Evolutionary conservation across 2,888 invertebrate species (phyloP), one percentile per base, ranked within the genome.

Genomic region (Xestia c-nigrum): DNA sequence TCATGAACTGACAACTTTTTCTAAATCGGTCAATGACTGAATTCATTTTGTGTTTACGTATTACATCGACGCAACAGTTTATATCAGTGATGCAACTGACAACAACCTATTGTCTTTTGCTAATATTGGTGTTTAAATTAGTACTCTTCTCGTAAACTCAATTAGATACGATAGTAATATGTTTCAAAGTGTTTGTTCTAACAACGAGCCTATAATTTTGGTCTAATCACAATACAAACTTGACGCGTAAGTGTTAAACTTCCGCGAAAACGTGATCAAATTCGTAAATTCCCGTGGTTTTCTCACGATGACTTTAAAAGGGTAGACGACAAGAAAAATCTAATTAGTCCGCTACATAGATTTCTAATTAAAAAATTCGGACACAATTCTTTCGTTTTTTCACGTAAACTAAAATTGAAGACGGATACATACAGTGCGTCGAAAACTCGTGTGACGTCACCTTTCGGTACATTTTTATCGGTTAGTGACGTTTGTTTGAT

Each of bases 191-290:
- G 69, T 81, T 87, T 67, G 59, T 81, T 74, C 52, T 87, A 57
- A 63, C 85, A 83, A 80, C 40, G 16, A 85, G 40, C 64, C 47
- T 40, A 72, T 83, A 83, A 85, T 79, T 52, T 69, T 24, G 12
- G 1, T 72, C 59, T 87, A 79, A 86, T 50, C 14, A 59, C 0
- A 19, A 9, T 21, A 16, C 64, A 72, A 72, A 85, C 38, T 76
- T 76, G 57, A 14, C 71, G 46, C n/a, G 38, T 70, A 21, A 21
- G 52, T 74, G 74, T 43, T 16, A 50, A 43, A 50, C 76, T 86
- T 86, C 87, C 87, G 75, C 66, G 86, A 82, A 86, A 66, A 66
- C 12, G 7, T 68, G 57, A 55, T 5, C 4, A 5, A 31, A 71
- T 43, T 61, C 38, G 67, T 72, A 66, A 78, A 61, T 70, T 65